Base-by-base conservation (phyloP, 2,113 vertebrate genomes). In the Dolichotis patagonum region DNA sequence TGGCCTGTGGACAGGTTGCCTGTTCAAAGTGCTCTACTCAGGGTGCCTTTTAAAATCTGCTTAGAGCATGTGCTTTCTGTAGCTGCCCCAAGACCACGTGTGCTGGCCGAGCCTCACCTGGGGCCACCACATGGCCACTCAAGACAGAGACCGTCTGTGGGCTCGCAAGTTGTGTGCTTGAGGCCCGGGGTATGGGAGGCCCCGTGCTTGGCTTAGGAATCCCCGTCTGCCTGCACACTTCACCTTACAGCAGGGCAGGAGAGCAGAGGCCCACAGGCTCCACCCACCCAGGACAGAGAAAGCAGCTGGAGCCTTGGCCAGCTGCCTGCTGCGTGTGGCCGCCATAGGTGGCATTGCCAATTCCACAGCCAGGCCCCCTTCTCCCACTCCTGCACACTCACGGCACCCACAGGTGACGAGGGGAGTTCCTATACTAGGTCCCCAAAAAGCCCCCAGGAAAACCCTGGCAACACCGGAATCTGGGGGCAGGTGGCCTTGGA, bases 161-260 rank as follows among this genome's bases (percentile, higher is more conserved):
- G 5, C 60, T 96, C 11, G 1, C n/a, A 49, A 78, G 46, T 60
- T 30, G 35, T 71, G 43, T n/a, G 30, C 52, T 1, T 77, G 52
- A 63, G 83, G 77, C 54, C 41, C 82, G 1, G 30, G 38, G 30
- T 22, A n/a, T 16, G 13, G 54, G 49, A 41, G 28, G 62, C 22
- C 28, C 41, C 3, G 20, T 49, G 4, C 13, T 62, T 9, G 19
- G 71, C 35, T 38, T n/a, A 19, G 81, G 82, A 63, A 88, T 49
- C 13, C 73, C 28, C 0, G 0, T 30, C 7, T 35, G 24, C 52
- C 7, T 35, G 24, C 52, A 1, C 38, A 1, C 19, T 7, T 35
- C 65, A n/a, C 73, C 43, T 5, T 10, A 8, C 35, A 46, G 73
- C 35, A n/a, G 56, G 41, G 41, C 22, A 16, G 67, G 35, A 32